These are phyloP conservation scores for Hydropotes inermis DNA, from an alignment of 2,113 vertebrate genomes.

Conservation along the genomic window DNA sequence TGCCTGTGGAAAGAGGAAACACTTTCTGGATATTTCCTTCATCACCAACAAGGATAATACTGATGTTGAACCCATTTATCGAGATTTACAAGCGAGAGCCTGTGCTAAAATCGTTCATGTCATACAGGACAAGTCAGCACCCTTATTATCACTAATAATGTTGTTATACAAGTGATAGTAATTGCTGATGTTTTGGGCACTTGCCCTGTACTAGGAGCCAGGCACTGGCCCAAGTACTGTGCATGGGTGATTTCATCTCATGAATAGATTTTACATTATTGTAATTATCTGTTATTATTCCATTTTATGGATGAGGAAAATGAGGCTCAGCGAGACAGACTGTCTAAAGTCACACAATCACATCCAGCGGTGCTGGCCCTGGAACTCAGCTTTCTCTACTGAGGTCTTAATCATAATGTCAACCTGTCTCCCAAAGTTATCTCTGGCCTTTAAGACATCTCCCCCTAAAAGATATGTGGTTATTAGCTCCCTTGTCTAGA, in stretches of 20 bases:
- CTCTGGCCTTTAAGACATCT: neutral
- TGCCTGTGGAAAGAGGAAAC: neutral
- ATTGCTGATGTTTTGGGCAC: neutral
- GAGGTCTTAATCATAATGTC: neutral
- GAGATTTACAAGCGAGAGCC: neutral
- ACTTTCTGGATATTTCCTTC: neutral
- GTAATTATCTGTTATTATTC: neutral
- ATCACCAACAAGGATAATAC: neutral
- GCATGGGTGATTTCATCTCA: neutral
- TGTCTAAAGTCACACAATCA: neutral
- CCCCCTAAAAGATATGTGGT: neutral
- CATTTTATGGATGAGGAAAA: neutral
- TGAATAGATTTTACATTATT: neutral
- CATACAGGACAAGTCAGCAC: neutral
- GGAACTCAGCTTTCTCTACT: neutral
- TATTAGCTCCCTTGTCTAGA: neutral
- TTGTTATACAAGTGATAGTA: no score
- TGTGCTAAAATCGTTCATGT: neutral
- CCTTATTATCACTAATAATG: fast-evolving
- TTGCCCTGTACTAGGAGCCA: neutral
- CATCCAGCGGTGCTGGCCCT: fast-evolving
- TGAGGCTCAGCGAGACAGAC: neutral
- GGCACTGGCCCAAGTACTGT: neutral
- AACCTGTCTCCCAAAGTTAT: neutral
- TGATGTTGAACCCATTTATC: neutral